phyloP scores from a whole-genome alignment of 2,888 invertebrate genomes.

The Rambutsinella grinnellia region DNA sequence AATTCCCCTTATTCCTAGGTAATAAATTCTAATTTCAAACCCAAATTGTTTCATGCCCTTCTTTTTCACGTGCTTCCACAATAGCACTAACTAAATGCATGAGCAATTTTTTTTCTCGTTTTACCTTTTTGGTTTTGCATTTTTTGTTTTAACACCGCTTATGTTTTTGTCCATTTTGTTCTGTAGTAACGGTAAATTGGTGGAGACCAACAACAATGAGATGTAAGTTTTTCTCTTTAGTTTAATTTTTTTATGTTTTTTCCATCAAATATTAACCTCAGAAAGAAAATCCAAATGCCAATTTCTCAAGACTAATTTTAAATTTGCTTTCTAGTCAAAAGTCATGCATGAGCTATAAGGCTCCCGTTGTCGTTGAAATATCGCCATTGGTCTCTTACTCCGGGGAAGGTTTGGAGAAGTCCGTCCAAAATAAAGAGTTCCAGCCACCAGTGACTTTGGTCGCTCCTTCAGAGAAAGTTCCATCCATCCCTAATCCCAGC shows the following conservation, averaged over 20 bases:
- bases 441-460: conserved; percentile 73
- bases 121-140: conserved; percentile 52
- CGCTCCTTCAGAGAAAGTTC: conserved; percentile 53
- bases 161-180: conserved; percentile 46
- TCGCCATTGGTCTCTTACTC: conserved; percentile 91
- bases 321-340: conserved; percentile 68
- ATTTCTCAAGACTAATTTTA: background rate
- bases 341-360: conserved; percentile 69
- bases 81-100: conserved; percentile 2
- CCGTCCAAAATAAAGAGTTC: conserved; percentile 79
- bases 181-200: conserved; percentile 66
- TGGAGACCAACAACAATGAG: conserved; percentile 67
- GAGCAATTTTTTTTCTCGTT: conserved; percentile 30
- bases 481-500: conserved; percentile 46
- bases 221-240: conserved; percentile 64
- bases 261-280: background rate
- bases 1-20: conserved; percentile 70
- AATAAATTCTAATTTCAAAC: background rate
- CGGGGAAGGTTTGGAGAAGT: conserved; percentile 84
- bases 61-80: background rate
- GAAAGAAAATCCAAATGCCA: background rate
- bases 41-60: background rate
- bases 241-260: conserved; percentile 11
- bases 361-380: conserved; percentile 80
- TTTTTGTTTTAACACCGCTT: conserved; percentile 37